Conservation (phyloP, 1,140 invertebrate species). For the Heliconius hewitsoni region DNA sequence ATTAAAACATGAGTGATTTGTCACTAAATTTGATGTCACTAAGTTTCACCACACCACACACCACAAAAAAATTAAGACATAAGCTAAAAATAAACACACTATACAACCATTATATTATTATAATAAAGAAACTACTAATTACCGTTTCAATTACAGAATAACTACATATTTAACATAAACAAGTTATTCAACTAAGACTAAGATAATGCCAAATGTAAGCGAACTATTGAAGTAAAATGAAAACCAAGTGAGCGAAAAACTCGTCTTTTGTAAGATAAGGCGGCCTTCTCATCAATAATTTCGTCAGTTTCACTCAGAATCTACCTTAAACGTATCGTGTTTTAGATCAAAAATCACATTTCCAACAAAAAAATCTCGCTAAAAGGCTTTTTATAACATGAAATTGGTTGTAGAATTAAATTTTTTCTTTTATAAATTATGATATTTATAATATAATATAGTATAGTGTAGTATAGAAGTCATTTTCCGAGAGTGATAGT, state of each 20-base stretch:
- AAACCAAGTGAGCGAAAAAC: not conserved
- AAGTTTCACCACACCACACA: too few species aligned
- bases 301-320: not conserved
- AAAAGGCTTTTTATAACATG: not conserved
- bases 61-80: too few species aligned
- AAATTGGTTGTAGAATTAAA: not conserved
- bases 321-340: not conserved
- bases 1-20: too few species aligned
- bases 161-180: not conserved
- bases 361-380: not conserved
- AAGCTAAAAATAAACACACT: not conserved
- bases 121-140: not conserved
- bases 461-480: not conserved
- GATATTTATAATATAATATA: not conserved
- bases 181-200: not conserved
- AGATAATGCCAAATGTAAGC: not conserved
- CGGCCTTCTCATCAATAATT: conserved; percentile 8
- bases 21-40: too few species aligned
- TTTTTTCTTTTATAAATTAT: not conserved
- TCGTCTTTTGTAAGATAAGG: conserved; percentile 9
- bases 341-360: not conserved
- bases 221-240: not conserved
- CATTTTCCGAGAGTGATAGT: not conserved
- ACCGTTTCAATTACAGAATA: not conserved
- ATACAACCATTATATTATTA: too few species aligned